Percentiles rank a stretch among this genome's conserved stretches.
phyloP scores from a whole-genome alignment of 2,888 invertebrate genomes.

The Papilio gigon region DNA sequence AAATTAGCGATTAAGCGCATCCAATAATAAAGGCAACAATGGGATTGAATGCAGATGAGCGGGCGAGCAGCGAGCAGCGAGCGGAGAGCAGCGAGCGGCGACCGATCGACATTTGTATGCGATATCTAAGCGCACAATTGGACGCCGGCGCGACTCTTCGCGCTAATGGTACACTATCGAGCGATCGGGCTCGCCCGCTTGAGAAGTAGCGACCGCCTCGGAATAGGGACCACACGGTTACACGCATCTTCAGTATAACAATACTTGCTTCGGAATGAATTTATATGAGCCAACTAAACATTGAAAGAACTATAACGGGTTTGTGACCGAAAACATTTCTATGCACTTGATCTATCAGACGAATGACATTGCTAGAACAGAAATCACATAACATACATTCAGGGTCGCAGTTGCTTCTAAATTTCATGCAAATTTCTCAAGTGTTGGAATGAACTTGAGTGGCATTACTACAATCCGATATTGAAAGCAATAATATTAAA shows the following conservation, averaged over 20 bases:
- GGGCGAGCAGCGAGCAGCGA: constrained; percentile 53
- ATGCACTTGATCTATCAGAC: background rate
- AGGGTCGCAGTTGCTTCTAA: no score
- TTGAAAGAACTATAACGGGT: background rate
- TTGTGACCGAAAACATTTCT: background rate
- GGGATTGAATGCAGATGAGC: constrained; percentile 82
- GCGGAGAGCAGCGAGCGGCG: constrained; percentile 53
- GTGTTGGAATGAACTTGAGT: constrained; percentile 36
- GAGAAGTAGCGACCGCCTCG: constrained; percentile 77
- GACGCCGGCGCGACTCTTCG: constrained; percentile 81
- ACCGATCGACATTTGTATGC: constrained; percentile 81
- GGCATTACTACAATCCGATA: constrained; percentile 32
- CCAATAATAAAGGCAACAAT: constrained; percentile 80
- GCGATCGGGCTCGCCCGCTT: constrained; percentile 71
- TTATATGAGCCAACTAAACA: background rate
- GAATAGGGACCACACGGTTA: constrained; percentile 72
- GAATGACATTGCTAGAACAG: background rate
- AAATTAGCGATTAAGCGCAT: constrained; percentile 80
- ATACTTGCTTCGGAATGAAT: background rate
- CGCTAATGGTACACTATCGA: constrained; percentile 82
- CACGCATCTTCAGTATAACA: constrained; percentile 68
- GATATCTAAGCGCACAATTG: constrained; percentile 82
- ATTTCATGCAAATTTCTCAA: no score
- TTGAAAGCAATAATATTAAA: constrained; percentile 32
- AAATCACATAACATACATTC: background rate